Evolutionary conservation across 2,797 vertebrate genomes (phyloP).

Genomic region (Sphenodon punctatus): DNA sequence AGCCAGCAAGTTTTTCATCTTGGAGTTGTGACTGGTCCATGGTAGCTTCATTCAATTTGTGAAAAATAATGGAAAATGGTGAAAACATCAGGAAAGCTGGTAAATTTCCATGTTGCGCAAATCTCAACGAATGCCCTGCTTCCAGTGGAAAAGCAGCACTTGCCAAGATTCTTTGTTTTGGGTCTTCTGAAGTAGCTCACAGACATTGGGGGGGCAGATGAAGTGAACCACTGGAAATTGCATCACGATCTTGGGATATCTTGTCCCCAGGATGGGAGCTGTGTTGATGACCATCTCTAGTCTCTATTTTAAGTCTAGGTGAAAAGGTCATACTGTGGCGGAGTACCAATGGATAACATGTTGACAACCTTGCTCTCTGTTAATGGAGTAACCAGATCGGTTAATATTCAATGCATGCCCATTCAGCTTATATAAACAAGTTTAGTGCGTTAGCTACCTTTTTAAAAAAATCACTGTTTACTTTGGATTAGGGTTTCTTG

Average conservation of each 20-base stretch:
- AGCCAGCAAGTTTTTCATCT: no score
- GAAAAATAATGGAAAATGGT: no score
- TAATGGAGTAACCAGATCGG: slow-evolving; percentile 60
- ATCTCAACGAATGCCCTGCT: not conserved
- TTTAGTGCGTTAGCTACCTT: slow-evolving; percentile 50
- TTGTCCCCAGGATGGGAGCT: not conserved
- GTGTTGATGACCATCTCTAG: not conserved
- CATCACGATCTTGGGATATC: not conserved
- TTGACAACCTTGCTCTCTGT: slow-evolving; percentile 57
- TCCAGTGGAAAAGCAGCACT: not conserved
- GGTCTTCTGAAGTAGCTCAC: not conserved
- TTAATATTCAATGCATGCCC: slow-evolving; percentile 62
- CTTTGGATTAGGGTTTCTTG: slow-evolving; percentile 61
- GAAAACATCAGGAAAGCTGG: no score
- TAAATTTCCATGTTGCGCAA: no score
- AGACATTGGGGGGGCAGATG: not conserved
- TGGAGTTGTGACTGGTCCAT: no score
- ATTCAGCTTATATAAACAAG: slow-evolving; percentile 62
- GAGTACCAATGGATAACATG: slow-evolving; percentile 57
- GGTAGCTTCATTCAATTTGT: no score
- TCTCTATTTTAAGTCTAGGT: slow-evolving; percentile 33
- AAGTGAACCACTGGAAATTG: not conserved
- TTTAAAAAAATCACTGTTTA: slow-evolving; percentile 66
- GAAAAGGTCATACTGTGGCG: slow-evolving; percentile 49
- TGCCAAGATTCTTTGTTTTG: no score